Conservation (phyloP, 2,888 invertebrate genomes). For the Listrodromus nycthemerus region DNA sequence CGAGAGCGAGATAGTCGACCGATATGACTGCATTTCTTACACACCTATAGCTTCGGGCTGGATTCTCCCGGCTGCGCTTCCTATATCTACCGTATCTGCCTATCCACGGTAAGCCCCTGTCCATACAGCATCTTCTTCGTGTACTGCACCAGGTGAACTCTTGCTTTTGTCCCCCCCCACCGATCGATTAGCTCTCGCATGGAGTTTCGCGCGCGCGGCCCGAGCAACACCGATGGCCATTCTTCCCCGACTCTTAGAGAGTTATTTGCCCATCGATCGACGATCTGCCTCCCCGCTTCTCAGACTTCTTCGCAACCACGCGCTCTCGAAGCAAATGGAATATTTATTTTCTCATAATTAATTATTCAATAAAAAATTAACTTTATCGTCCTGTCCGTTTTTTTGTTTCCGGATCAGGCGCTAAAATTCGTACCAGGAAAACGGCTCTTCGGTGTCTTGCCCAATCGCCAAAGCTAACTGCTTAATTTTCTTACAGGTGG, state of each 20-base stretch:
- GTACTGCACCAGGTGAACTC: conserved; percentile 15
- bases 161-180: conserved; percentile 53
- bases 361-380: background rate
- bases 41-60: conserved; percentile 49
- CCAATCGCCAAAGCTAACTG: conserved; percentile 6
- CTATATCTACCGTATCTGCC: conserved; percentile 16
- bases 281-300: conserved; percentile 31
- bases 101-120: background rate
- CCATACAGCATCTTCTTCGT: conserved; percentile 18
- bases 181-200: conserved; percentile 66
- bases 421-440: background rate
- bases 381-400: background rate
- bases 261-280: conserved; percentile 52
- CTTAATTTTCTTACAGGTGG: background rate
- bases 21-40: conserved; percentile 40
- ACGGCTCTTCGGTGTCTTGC: background rate
- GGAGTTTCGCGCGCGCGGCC: conserved; percentile 47
- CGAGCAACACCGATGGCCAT: conserved; percentile 1
- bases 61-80: conserved; percentile 42
- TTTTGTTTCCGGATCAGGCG: background rate
- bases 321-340: background rate
- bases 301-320: background rate
- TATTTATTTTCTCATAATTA: background rate
- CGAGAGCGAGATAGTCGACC: conserved; percentile 29
- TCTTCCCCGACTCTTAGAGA: conserved; percentile 37